Base-by-base conservation (phyloP, 2,888 invertebrate genomes). In the Orthosia cruda region DNA sequence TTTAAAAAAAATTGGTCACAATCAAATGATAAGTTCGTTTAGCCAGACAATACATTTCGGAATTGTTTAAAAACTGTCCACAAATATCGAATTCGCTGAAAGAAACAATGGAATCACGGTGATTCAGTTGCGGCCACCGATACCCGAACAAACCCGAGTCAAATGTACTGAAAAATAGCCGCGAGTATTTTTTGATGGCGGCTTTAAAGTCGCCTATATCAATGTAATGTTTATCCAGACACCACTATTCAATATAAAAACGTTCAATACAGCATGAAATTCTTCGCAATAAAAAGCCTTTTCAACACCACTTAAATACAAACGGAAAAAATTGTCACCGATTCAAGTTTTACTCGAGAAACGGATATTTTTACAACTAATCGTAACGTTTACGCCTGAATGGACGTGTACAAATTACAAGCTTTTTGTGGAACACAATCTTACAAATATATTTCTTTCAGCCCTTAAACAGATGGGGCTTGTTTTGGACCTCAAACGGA, bases 41-140 rank as follows among this genome's bases (percentile, higher is more conserved):
- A 47, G 13, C 12, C 3, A n/a, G 32, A 47, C 58, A 54, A 47
- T 45, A 32, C 15, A 23, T 62, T n/a, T 12, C 57, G 4, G 58
- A 62, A 70, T 70, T 64, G 63, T 54, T 68, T 54, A 45, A 78
- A 80, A 81, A 61, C 59, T 64, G 26, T 58, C 18, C 32, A 50
- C 59, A 74, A 80, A 81, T 73, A 65, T 61, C 47, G 69, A 64
- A 54, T 72, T 55, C 40, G 23, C 23, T 70, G 49, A 83, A 81
- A 72, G 66, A 76, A 79, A 84, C 79, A 86, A 81, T 79, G 68
- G 79, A 81, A 85, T 83, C 64, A 54, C 62, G 40, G 75, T 77
- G 77, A 82, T 81, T 79, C 74, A 79, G 71, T 71, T 63, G 69
- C 63, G 20, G 47, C 65, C 57, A 70, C 74, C 62, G 71, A 77